Evolutionary conservation across 64 coral and sea anemone species (phyloP), one percentile per base, ranked within the genome.

Genomic region (Porites lutea): DNA sequence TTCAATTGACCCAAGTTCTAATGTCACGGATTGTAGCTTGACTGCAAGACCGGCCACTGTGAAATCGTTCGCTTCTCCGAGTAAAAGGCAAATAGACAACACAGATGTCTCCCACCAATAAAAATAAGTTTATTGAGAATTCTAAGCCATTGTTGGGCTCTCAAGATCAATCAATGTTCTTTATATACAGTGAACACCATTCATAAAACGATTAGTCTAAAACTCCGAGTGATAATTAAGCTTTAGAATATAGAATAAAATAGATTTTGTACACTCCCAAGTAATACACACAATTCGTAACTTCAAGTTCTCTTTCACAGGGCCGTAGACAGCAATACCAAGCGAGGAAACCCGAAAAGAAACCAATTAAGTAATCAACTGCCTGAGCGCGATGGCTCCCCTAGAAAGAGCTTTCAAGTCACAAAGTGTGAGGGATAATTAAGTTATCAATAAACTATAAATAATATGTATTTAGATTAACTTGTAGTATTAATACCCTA

Each of bases 51-150:
- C 27, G 27, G 27, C 27, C 27, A 37, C 27, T 37, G 27, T 37
- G 54, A 57, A 57, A 57, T 12, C 54, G 12, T 12, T 13, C 22
- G 47, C 43, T 37, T 55, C 77, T 15, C 44, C 18, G 54, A 48
- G 15, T 5, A 11, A 64, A 65, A 65, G 1, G 27, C 27, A 82
- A 14, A 48, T 63, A 48, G 14, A 37, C 23, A 65, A 15, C 57
- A 82, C 19, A 6, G 48, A 27, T 11, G 63, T 51, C 8, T 68
- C 81, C 81, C 81, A 84, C 81, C 81, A 84, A 67, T 84, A 84
- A 84, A 84, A 84, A 84, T 82, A 84, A 65, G 81, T 84, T 84
- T 84, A 84, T 84, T 84, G 81, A 48, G 48, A 52, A 65, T 65
- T 68, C 10, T n/a, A 50, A 52, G 81, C 62, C 63, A 68, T 63